phyloP scores from a whole-genome alignment of 2,888 invertebrate species.

The Nephrotoma flavescens region DNA sequence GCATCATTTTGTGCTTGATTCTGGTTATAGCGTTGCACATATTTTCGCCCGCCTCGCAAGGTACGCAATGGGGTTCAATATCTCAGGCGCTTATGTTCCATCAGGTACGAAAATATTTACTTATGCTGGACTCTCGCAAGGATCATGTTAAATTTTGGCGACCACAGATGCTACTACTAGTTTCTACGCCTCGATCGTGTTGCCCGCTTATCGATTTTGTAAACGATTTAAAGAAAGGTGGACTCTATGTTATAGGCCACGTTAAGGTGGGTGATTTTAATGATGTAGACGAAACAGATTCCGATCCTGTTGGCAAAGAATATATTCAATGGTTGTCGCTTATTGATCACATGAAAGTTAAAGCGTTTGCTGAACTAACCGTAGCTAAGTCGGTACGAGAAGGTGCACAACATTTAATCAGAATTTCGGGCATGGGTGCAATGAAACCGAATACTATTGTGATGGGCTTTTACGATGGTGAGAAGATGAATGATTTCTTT shows the following conservation, averaged over 20 bases:
- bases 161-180: conserved; percentile 87
- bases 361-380: conserved; percentile 93
- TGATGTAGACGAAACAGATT: conserved; percentile 32
- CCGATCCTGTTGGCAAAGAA: conserved; percentile 61
- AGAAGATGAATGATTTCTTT: conserved; percentile 63
- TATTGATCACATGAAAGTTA: conserved; percentile 89
- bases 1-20: conserved; percentile 70
- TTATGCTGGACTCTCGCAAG: conserved; percentile 88
- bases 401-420: conserved; percentile 82
- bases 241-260: conserved; percentile 76
- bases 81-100: conserved; percentile 99
- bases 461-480: conserved; percentile 80
- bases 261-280: conserved; percentile 48
- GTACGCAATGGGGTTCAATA: conserved; percentile 86
- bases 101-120: conserved; percentile 91
- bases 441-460: conserved; percentile 99
- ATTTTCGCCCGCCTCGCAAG: conserved; percentile 66
- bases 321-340: conserved; percentile 82
- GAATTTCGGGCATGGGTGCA: conserved; percentile 90
- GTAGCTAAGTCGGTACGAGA: conserved; percentile 70
- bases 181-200: conserved; percentile 78
- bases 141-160: conserved; percentile 99
- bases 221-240: conserved; percentile 93
- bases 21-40: conserved; percentile 80
- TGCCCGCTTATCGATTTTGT: conserved; percentile 93